Evolutionary conservation across 2,888 invertebrate genomes (phyloP).

Genomic region (Celastrina argiolus): DNA sequence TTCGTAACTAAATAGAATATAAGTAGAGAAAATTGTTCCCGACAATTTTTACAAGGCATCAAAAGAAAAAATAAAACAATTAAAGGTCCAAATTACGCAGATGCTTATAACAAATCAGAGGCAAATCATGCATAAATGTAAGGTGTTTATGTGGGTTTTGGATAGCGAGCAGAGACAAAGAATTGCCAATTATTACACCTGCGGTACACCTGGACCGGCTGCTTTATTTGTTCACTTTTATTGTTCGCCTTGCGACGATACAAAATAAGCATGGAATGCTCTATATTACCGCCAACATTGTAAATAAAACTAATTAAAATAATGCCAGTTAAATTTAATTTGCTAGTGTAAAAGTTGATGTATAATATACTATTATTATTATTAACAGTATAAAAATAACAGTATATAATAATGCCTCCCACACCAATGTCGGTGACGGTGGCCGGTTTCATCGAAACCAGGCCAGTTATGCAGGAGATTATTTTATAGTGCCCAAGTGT

Average conservation of each 20-base stretch:
- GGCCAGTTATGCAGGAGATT: too few species aligned
- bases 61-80: not conserved
- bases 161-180: constrained; percentile 69
- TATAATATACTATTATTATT: too few species aligned
- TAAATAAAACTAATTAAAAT: constrained; percentile 18
- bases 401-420: too few species aligned
- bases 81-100: not conserved
- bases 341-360: not conserved
- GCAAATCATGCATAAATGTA: constrained; percentile 31
- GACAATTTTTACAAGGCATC: not conserved
- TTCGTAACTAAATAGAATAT: too few species aligned
- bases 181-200: constrained; percentile 77
- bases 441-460: too few species aligned
- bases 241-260: constrained; percentile 64
- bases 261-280: constrained; percentile 45
- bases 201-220: constrained; percentile 72
- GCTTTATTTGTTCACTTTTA: constrained; percentile 77
- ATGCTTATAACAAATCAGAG: constrained; percentile 23
- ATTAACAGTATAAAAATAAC: too few species aligned
- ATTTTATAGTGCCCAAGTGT: too few species aligned
- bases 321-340: not conserved
- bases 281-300: constrained; percentile 30
- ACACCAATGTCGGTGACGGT: too few species aligned
- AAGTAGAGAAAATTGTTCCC: not conserved
- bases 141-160: constrained; percentile 59